These are phyloP conservation scores for Agrochola lota DNA, from an alignment of 2,888 invertebrate genomes.

Conservation along the genomic window DNA sequence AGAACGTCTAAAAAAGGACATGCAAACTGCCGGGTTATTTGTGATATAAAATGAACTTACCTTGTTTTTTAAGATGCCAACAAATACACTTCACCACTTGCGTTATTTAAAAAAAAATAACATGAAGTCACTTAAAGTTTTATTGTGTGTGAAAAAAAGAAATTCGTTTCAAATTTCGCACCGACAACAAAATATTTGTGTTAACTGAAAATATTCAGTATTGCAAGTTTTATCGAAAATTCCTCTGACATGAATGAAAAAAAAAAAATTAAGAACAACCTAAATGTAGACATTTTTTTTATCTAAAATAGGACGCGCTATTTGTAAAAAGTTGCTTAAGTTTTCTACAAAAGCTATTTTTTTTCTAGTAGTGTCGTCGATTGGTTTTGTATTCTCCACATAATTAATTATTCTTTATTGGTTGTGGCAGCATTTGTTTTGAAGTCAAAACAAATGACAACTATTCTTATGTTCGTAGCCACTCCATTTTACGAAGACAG, in stretches of 20 bases:
- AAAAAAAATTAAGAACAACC: not conserved
- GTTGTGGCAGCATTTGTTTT: conserved; percentile 19
- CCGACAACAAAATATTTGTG: conserved; percentile 59
- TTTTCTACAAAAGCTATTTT: not conserved
- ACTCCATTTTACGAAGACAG: conserved; percentile 15
- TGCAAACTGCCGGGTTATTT: conserved; percentile 45
- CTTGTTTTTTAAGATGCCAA: conserved; percentile 14
- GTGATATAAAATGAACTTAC: conserved; percentile 40
- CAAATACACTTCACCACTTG: not conserved
- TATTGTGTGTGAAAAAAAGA: conserved; percentile 19
- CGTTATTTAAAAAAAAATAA: conserved; percentile 22
- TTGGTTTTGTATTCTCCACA: not conserved
- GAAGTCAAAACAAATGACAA: conserved; percentile 42
- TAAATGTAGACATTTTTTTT: not conserved
- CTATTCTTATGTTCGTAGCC: not conserved
- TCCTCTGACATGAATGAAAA: not conserved
- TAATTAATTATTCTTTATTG: too few relatives aligned
- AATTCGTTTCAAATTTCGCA: conserved; percentile 65
- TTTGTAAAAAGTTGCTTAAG: not conserved
- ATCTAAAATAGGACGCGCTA: not conserved
- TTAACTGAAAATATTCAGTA: conserved; percentile 45
- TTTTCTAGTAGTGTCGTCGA: not conserved
- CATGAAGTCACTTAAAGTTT: conserved; percentile 19
- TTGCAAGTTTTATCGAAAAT: conserved; percentile 46
- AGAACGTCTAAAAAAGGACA: conserved; percentile 62